Base-by-base conservation (phyloP, 2,888 invertebrate species). In the Euspilapteryx auroguttella region DNA sequence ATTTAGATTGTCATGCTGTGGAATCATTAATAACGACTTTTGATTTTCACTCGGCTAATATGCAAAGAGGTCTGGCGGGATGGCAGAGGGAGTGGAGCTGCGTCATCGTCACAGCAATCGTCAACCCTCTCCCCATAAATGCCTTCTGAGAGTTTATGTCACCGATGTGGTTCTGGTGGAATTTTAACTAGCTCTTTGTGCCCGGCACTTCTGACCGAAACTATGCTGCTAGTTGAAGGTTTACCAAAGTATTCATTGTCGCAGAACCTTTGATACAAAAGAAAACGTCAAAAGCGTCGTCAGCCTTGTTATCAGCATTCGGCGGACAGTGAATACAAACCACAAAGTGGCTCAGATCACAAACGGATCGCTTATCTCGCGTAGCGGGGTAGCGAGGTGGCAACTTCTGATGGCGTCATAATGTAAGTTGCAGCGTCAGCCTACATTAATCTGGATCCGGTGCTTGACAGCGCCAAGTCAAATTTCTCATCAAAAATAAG, bases 401-500 rank as follows among this genome's bases (percentile, higher is more conserved):
- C 21, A 29, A 26, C 25, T 14, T 20, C 25, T 14, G 32, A 24
- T 29, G 32, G 28, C 26, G 30, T 30, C 49, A 54, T 55, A 55
- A 49, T 49, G 48, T 50, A 73, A 75, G 49, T 66, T 73, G 73
- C 75, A 64, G 39, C 62, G 73, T 75, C 75, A 73, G 66, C 68
- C 52, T 54, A 51, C 69, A 71, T 73, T 66, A 73, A 73, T 75
- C 71, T 71, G 63, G 63, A 59, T 69, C 68, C 63, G 65, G 61
- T 61, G 58, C 45, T 63, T 68, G 71, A 71, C 69, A 65, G 69
- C 64, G 17, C 25, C 57, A 68, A 73, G 73, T 73, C 73, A 68
- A 73, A 71, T 71, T 73, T 73, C 75, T 73, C 75, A 71, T 75
- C 71, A 71, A 68, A 73, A 73, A 75, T 75, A 71, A 69, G 71